phyloP scores from a whole-genome alignment of 1,140 invertebrate species.

The Sipha flava region DNA sequence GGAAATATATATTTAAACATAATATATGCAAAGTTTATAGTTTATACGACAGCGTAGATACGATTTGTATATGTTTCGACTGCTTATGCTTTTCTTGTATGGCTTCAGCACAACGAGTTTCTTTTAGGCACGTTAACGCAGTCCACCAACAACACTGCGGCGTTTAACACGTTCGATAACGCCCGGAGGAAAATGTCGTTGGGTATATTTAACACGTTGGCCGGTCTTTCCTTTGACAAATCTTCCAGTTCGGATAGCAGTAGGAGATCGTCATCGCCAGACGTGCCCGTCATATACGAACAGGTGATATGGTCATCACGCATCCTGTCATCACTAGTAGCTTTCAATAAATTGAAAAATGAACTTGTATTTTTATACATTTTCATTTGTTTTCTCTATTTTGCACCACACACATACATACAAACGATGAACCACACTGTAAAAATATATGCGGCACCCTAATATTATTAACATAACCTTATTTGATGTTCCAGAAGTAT shows the following conservation, averaged over 20 bases:
- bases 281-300: not conserved
- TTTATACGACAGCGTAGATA: no score
- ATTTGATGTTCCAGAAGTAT: slow-evolving; percentile 46
- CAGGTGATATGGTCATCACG: not conserved
- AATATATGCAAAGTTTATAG: no score
- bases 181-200: slow-evolving; percentile 4
- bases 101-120: not conserved
- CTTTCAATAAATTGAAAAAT: not conserved
- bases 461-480: not conserved
- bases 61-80: no score
- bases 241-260: slow-evolving; percentile 17
- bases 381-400: no score
- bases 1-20: no score
- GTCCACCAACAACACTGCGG: not conserved
- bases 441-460: not conserved
- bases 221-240: slow-evolving; percentile 10
- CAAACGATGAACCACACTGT: not conserved
- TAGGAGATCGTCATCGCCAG: slow-evolving; percentile 9
- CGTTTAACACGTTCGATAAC: slow-evolving; percentile 19
- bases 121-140: slow-evolving; percentile 7
- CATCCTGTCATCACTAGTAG: not conserved
- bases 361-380: no score
- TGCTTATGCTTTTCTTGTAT: not conserved
- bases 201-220: slow-evolving; percentile 4
- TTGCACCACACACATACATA: no score